A percentile compares a stretch with the other conserved stretches of the same genome.
phyloP scores from a whole-genome alignment of 2,888 invertebrate genomes.

The Mesoligia furuncula region DNA sequence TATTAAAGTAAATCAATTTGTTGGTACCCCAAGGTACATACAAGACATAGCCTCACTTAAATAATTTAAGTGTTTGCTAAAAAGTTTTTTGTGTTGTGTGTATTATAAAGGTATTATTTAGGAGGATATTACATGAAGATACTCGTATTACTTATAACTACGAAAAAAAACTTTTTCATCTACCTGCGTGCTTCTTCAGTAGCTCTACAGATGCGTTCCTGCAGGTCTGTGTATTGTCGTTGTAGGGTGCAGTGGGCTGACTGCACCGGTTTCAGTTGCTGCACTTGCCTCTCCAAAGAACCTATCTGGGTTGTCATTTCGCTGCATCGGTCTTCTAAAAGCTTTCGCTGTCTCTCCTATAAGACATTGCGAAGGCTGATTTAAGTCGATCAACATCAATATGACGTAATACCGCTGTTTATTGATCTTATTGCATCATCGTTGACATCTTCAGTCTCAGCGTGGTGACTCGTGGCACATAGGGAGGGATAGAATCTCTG shows the following conservation, averaged over 20 bases:
- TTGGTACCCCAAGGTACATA: too few relatives aligned
- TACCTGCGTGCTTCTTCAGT: conserved; percentile 81
- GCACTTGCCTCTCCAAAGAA: conserved; percentile 77
- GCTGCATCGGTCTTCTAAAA: conserved; percentile 80
- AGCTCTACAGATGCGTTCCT: conserved; percentile 76
- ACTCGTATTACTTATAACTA: neutral
- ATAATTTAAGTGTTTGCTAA: neutral
- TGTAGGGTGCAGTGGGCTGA: conserved; percentile 74
- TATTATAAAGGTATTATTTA: too few relatives aligned
- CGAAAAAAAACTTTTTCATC: neutral
- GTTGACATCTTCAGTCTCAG: neutral
- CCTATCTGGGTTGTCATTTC: conserved; percentile 76
- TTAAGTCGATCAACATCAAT: neutral
- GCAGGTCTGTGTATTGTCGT: conserved; percentile 80
- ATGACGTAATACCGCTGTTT: conserved; percentile 17
- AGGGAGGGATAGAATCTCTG: neutral
- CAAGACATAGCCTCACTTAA: neutral
- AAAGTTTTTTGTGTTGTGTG: too few relatives aligned
- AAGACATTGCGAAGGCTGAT: conserved; percentile 24
- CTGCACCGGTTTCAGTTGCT: conserved; percentile 79
- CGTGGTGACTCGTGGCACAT: neutral
- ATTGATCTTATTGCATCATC: conserved; percentile 16
- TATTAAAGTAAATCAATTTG: too few relatives aligned
- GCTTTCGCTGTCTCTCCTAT: conserved; percentile 81
- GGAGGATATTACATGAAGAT: neutral